Percentiles rank a stretch among this genome's conserved stretches.
These are phyloP conservation scores for Pammene fasciana DNA, from an alignment of 2,888 invertebrate species.

Conservation along the genomic window DNA sequence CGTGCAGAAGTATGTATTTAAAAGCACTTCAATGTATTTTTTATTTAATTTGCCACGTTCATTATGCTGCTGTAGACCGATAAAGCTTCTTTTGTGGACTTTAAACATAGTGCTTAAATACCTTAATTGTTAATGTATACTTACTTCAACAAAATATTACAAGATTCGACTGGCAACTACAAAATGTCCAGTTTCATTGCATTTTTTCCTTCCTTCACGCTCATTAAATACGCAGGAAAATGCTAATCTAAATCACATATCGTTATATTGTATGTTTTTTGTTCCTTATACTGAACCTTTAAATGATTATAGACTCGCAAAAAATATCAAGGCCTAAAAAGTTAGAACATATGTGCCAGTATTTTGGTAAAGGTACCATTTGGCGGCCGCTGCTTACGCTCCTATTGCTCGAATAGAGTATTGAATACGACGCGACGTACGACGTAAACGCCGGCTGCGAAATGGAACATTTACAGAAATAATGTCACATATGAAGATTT, in stretches of 20 bases:
- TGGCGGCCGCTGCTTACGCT: too few relatives aligned
- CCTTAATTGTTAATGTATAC: too few relatives aligned
- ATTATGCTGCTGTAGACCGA: constrained; percentile 1
- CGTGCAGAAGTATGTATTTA: not conserved
- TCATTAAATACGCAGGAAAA: constrained; percentile 9
- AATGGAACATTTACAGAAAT: too few relatives aligned
- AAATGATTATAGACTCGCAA: not conserved
- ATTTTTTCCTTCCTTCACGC: constrained; percentile 9
- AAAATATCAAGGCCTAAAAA: constrained; percentile 20
- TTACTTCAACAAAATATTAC: not conserved
- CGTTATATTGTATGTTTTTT: not conserved
- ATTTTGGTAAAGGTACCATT: too few relatives aligned
- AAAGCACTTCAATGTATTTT: not conserved
- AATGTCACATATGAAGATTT: not conserved
- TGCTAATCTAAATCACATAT: constrained; percentile 4
- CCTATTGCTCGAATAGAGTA: too few relatives aligned
- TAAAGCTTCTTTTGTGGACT: not conserved
- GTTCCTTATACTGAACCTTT: not conserved
- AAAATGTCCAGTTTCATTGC: not conserved
- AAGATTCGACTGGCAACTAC: not conserved
- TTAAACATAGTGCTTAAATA: not conserved
- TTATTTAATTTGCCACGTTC: not conserved
- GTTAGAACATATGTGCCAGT: not conserved
- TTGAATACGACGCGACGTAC: too few relatives aligned
- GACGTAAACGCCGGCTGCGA: too few relatives aligned